phyloP scores from a whole-genome alignment of 2,113 vertebrate genomes.

The Urocitellus parryii region DNA sequence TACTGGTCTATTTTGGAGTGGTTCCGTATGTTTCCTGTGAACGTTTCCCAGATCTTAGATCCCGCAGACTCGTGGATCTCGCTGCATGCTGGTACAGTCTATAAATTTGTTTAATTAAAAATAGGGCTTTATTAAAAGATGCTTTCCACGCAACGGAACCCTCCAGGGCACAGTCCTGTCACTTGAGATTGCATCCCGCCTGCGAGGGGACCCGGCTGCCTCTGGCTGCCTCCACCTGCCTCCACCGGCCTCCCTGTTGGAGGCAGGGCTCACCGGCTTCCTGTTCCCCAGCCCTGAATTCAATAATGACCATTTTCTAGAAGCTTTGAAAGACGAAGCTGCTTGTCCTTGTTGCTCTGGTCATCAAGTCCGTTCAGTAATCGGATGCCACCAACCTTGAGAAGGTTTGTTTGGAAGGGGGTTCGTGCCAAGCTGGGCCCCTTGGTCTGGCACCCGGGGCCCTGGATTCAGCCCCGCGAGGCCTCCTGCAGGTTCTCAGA shows the following conservation, averaged over 20 bases:
- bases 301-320: neutral
- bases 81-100: neutral
- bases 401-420: neutral
- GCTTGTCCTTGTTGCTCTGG: neutral
- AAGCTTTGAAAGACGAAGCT: neutral
- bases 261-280: neutral
- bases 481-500: neutral
- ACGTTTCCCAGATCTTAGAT: neutral
- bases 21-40: neutral
- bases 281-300: neutral
- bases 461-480: rapidly evolving
- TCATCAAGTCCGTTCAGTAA: rapidly evolving
- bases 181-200: rapidly evolving
- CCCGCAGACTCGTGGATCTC: neutral
- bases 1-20: neutral
- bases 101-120: slow-evolving; percentile 40
- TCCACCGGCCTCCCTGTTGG: neutral
- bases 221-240: neutral
- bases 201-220: too few species aligned
- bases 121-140: neutral
- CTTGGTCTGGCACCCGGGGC: rapidly evolving
- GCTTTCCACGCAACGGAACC: neutral
- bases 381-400: neutral
- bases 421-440: rapidly evolving
- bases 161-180: neutral